A percentile compares a stretch with the other conserved stretches of the same genome.
Conservation (phyloP, 2,113 vertebrate species). For the Paramisgurnus dabryanus region DNA sequence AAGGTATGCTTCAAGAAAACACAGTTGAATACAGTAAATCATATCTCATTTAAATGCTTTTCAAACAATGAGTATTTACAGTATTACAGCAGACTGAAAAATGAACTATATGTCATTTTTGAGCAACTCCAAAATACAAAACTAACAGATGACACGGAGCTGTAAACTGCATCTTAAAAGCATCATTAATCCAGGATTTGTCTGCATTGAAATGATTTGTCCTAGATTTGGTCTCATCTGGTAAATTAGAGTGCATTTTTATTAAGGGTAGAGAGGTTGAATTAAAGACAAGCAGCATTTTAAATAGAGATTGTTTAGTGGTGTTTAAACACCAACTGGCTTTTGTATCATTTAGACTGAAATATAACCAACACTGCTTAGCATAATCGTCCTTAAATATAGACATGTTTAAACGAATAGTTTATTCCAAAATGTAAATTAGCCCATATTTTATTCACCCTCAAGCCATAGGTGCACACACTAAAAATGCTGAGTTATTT, state of each 20-base stretch:
- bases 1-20: not conserved
- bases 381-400: too few species aligned
- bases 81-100: not conserved
- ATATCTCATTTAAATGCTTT: not conserved
- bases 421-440: too few species aligned
- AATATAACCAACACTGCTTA: not conserved
- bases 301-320: constrained; percentile 9
- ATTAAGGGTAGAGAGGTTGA: not conserved
- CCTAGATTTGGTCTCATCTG: constrained; percentile 31
- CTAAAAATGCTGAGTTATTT: too few species aligned
- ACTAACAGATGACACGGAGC: not conserved
- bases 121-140: not conserved
- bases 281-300: not conserved
- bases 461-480: too few species aligned
- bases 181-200: constrained; percentile 20
- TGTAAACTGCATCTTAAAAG: constrained; percentile 1
- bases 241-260: constrained; percentile 9
- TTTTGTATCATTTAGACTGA: not conserved
- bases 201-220: constrained; percentile 7
- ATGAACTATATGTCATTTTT: too few species aligned
- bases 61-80: not conserved
- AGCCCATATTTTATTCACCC: too few species aligned
- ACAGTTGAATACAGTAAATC: not conserved
- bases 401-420: too few species aligned
- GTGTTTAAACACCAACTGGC: not conserved